A percentile compares a stretch with the other conserved stretches of the same genome.
phyloP scores from a whole-genome alignment of 1,140 invertebrate genomes.

The Luehdorfia chinensis region DNA sequence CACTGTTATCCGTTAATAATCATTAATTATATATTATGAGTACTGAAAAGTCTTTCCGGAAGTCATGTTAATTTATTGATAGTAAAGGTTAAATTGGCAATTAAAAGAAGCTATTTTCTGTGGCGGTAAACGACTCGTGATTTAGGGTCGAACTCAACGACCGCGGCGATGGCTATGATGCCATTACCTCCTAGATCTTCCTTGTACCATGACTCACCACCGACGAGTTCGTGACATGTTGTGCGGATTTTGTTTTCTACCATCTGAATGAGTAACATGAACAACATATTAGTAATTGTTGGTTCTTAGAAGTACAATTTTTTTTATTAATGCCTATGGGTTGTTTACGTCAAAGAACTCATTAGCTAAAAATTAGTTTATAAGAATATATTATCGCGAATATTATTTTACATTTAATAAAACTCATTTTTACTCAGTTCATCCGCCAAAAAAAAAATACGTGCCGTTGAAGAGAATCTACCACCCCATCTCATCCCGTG shows the following conservation, averaged over 20 bases:
- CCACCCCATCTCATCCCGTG: too few relatives aligned
- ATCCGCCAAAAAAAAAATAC: neutral
- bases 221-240: constrained; percentile 57
- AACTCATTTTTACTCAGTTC: constrained; percentile 22
- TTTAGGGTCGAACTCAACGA: constrained; percentile 3
- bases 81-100: constrained; percentile 5
- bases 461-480: too few relatives aligned
- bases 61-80: constrained; percentile 4
- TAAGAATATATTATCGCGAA: too few relatives aligned
- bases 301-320: constrained; percentile 43
- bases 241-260: constrained; percentile 59
- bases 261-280: constrained; percentile 54
- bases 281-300: constrained; percentile 41
- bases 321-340: too few relatives aligned
- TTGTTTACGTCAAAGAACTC: too few relatives aligned
- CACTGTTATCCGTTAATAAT: too few relatives aligned
- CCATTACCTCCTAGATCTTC: constrained; percentile 66
- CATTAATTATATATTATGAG: too few relatives aligned
- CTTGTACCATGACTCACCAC: constrained; percentile 61
- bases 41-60: too few relatives aligned
- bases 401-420: too few relatives aligned
- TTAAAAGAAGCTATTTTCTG: constrained; percentile 5
- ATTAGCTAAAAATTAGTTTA: too few relatives aligned
- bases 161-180: constrained; percentile 42
- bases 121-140: constrained; percentile 9